A percentile compares a stretch with the other conserved stretches of the same genome.
Evolutionary conservation across 2,888 invertebrate genomes (phyloP).

Genomic region (Andrena praecox): DNA sequence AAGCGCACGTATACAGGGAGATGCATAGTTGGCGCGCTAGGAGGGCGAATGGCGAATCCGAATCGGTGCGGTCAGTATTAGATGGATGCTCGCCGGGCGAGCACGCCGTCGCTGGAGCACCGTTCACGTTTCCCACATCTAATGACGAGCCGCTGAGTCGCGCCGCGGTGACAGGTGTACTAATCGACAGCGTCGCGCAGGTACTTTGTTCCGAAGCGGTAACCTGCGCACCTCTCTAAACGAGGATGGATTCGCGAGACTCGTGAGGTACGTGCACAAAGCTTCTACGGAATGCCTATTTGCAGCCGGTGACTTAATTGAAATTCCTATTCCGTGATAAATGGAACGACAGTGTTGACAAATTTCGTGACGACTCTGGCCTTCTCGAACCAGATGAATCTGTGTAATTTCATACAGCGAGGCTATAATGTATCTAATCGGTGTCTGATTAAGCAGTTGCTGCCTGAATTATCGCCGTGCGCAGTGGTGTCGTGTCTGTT

Average conservation of each 20-base stretch:
- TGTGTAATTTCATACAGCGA: background rate
- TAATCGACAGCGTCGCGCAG: background rate
- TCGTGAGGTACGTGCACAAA: background rate
- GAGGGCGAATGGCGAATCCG: no score
- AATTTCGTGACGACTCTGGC: background rate
- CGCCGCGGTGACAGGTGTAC: background rate
- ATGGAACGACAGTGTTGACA: background rate
- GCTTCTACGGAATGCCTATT: background rate
- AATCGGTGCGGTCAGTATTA: slow-evolving; percentile 25
- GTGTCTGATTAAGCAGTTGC: background rate
- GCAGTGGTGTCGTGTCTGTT: background rate
- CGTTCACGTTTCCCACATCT: background rate
- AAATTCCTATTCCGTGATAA: background rate
- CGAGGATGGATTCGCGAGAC: background rate
- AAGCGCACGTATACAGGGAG: background rate
- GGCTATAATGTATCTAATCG: background rate
- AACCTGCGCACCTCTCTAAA: background rate
- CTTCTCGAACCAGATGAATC: background rate
- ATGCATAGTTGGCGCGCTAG: background rate
- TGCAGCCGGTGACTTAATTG: background rate
- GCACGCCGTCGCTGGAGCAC: background rate
- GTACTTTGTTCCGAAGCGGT: background rate
- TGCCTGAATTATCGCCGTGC: background rate
- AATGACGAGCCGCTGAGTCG: background rate
- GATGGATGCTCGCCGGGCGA: slow-evolving; percentile 1